Evolutionary conservation across 2,888 invertebrate genomes (phyloP).

Genomic region (Erannis defoliaria): DNA sequence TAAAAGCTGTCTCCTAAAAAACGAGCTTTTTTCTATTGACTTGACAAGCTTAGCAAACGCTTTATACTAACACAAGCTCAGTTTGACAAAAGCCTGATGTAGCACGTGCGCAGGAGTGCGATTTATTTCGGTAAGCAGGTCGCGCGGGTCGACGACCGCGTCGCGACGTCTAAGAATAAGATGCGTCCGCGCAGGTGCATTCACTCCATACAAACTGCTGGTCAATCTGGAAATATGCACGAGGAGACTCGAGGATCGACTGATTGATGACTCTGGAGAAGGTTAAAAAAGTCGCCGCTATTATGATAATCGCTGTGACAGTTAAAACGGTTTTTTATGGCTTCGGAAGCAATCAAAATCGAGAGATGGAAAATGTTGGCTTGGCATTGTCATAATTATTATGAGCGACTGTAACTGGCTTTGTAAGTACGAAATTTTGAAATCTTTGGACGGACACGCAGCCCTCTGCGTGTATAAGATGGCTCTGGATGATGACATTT

Average conservation of each 20-base stretch:
- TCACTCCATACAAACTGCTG: slow-evolving; percentile 17
- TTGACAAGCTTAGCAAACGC: slow-evolving; percentile 13
- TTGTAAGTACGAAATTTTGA: neutral
- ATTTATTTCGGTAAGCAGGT: slow-evolving; percentile 84
- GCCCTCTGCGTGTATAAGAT: too few species aligned
- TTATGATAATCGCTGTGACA: slow-evolving; percentile 48
- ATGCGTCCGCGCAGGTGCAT: slow-evolving; percentile 78
- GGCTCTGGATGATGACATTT: too few species aligned
- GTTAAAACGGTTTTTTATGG: slow-evolving; percentile 28
- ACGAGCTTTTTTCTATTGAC: slow-evolving; percentile 16
- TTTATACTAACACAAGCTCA: slow-evolving; percentile 24
- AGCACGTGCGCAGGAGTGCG: slow-evolving; percentile 65
- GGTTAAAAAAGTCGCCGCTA: slow-evolving; percentile 32
- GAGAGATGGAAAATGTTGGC: slow-evolving; percentile 22
- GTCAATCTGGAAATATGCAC: slow-evolving; percentile 22
- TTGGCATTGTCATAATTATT: slow-evolving; percentile 9
- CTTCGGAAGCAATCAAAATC: slow-evolving; percentile 29
- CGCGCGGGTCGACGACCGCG: slow-evolving; percentile 79
- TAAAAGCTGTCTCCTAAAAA: slow-evolving; percentile 8
- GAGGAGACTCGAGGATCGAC: slow-evolving; percentile 12
- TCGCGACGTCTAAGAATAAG: slow-evolving; percentile 81
- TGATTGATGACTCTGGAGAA: slow-evolving; percentile 33
- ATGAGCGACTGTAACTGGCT: slow-evolving; percentile 2
- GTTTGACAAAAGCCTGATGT: slow-evolving; percentile 56
- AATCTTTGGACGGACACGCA: too few species aligned